Base-by-base conservation (phyloP, 2,888 invertebrate species). In the Conus canariensis region DNA sequence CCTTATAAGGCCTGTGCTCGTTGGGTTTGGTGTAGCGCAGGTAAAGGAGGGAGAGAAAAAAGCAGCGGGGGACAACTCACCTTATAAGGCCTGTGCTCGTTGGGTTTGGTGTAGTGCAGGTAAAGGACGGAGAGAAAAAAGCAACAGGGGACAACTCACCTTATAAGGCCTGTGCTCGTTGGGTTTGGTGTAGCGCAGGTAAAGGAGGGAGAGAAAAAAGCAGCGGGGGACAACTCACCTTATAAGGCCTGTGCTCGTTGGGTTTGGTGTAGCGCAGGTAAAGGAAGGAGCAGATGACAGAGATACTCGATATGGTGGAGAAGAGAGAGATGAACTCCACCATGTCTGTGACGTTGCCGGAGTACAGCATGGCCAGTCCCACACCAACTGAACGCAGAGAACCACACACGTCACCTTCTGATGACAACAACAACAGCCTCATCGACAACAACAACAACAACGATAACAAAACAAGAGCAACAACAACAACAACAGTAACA, bases 321-420 rank as follows among this genome's bases (percentile, higher is more conserved):
- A 94, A 94, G 2, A 94, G 91, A 56, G 94, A 93, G 87, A 95
- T 94, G 83, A 93, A 93, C 30, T 94, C 93, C 91, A 95, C 95
- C 93, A 95, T 93, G 25, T 92, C 92, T 16, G 92, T 93, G 60
- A 95, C 90, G 19, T 94, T 93, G 9, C 94, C 94, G 25, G 94
- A 92, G 83, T 92, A 94, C 83, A 94, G 91, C 95, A 94, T 95
- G 10, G 93, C 92, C 85, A 93, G 90, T 58, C 93, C 93, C 93
- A 94, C 22, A 90, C 90, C 56, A 92, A 82, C 94, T 94, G 92
- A 45, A 86, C 91, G 25, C 64, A 19, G 67, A 82, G 88, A 19
- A 56, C 2, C 19, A 45, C 30, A 56, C 45, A 45, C 45, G 45
- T 45, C 45, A 45, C 45, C 45, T 45, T 45, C 45, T 25, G 45